These are phyloP conservation scores for Limnothrissa miodon DNA, from an alignment of 2,113 vertebrate genomes.

Conservation along the genomic window DNA sequence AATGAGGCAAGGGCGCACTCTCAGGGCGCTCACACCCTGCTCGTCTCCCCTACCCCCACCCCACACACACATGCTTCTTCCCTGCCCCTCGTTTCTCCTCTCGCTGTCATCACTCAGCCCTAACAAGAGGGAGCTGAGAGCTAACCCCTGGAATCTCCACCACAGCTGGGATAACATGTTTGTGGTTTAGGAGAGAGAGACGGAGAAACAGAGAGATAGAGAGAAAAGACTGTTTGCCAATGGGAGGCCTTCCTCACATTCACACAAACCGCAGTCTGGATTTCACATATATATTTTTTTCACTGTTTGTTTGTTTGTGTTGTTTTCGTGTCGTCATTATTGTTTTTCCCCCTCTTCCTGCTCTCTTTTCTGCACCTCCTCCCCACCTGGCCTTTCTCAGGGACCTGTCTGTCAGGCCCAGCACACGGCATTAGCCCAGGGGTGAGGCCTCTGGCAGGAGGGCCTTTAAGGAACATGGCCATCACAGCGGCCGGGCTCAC, in stretches of 20 bases:
- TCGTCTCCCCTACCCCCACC: slow-evolving; percentile 78
- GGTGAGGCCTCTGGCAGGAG: slow-evolving; percentile 11
- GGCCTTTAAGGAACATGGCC: not conserved
- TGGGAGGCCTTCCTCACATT: not conserved
- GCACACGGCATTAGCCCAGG: not conserved
- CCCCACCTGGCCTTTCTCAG: not conserved
- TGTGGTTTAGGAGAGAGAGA: not conserved
- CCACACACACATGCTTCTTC: slow-evolving; percentile 76
- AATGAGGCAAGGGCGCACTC: slow-evolving; percentile 69
- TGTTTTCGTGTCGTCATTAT: not conserved
- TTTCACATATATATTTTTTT: not conserved
- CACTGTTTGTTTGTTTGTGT: not conserved
- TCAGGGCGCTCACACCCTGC: slow-evolving; percentile 88
- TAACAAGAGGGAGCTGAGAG: slow-evolving; percentile 4
- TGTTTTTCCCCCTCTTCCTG: not conserved
- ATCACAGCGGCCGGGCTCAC: not conserved
- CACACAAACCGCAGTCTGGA: not conserved
- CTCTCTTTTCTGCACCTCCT: not conserved
- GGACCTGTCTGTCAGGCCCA: not conserved
- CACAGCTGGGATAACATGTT: not conserved
- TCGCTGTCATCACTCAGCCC: slow-evolving; percentile 63
- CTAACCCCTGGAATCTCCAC: slow-evolving; percentile 15
- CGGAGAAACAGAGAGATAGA: not conserved
- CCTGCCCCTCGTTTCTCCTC: slow-evolving; percentile 88
- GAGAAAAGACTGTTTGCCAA: not conserved